A percentile compares a stretch with the other conserved stretches of the same genome.
phyloP scores from a whole-genome alignment of 35 echinoderm and acorn worm genomes.

The Apostichopus californicus region DNA sequence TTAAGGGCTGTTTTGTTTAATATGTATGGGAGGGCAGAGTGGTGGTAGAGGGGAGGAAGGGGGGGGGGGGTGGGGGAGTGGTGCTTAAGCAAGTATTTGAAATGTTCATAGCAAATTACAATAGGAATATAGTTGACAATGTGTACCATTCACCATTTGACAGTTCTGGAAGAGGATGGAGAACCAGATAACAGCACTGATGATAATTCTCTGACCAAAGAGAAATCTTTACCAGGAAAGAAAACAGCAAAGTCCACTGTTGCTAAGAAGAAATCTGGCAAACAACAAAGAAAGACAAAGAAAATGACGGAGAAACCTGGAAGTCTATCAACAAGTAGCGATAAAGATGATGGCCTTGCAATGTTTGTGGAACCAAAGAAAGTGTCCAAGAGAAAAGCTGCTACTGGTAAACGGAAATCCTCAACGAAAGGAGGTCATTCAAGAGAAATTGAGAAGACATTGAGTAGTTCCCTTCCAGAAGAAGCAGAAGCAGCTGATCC shows the following conservation, averaged over 20 bases:
- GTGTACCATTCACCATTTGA: neutral
- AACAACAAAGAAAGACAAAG: neutral
- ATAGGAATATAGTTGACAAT: too few relatives aligned
- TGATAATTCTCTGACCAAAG: neutral
- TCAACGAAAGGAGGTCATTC: neutral
- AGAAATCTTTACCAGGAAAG: neutral
- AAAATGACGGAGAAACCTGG: neutral
- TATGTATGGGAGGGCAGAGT: neutral
- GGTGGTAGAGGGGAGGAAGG: neutral
- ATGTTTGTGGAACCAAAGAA: conserved; percentile 5
- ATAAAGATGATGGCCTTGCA: neutral
- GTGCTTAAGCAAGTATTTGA: too few relatives aligned
- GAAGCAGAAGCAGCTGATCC: neutral
- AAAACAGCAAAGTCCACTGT: neutral
- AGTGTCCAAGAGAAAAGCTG: neutral
- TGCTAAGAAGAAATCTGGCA: neutral
- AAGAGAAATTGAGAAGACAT: neutral
- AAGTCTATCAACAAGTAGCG: neutral
- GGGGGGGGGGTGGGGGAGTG: too few relatives aligned
- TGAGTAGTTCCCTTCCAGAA: too few relatives aligned
- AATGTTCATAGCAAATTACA: too few relatives aligned
- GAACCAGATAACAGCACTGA: neutral
- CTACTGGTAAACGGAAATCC: neutral
- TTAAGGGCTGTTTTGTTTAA: neutral
- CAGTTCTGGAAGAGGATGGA: conserved; percentile 12